phyloP scores from a whole-genome alignment of 2,888 invertebrate species.

The Anthophora plumipes region DNA sequence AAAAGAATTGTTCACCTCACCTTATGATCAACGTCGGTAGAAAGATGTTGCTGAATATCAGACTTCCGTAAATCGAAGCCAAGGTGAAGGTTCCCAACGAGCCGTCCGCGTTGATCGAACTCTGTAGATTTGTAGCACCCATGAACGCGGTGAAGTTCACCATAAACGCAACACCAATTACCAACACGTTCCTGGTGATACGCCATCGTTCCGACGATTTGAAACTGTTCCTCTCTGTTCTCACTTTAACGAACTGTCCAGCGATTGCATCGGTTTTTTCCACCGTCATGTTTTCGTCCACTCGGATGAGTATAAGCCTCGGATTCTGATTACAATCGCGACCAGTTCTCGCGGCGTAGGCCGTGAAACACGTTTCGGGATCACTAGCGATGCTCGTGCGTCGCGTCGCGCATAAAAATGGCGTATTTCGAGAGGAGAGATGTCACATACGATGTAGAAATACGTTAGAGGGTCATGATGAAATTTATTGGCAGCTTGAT shows the following conservation, averaged over 20 bases:
- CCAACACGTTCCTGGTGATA: constrained; percentile 93
- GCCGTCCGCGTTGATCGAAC: constrained; percentile 93
- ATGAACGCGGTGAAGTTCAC: constrained; percentile 97
- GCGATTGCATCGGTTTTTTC: constrained; percentile 48
- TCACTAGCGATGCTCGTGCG: background rate
- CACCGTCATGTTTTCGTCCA: constrained; percentile 33
- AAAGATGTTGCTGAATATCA: constrained; percentile 95
- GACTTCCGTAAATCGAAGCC: constrained; percentile 93
- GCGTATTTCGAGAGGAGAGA: background rate
- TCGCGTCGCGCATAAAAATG: constrained; percentile 2
- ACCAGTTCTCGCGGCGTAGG: too few species aligned
- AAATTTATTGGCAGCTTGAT: constrained; percentile 42
- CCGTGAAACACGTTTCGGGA: background rate
- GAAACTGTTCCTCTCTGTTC: constrained; percentile 64
- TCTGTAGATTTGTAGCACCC: constrained; percentile 93
- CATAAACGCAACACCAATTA: constrained; percentile 95
- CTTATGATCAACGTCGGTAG: constrained; percentile 93
- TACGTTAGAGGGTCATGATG: constrained; percentile 22
- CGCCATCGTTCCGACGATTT: constrained; percentile 88
- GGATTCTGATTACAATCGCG: background rate
- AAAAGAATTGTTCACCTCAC: constrained; percentile 82
- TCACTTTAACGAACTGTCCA: constrained; percentile 73
- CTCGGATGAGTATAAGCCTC: background rate
- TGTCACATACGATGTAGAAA: background rate
- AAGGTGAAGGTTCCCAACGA: constrained; percentile 94